Evolutionary conservation across 2,888 invertebrate species (phyloP).

Genomic region (Caenorhabditis sp.): DNA sequence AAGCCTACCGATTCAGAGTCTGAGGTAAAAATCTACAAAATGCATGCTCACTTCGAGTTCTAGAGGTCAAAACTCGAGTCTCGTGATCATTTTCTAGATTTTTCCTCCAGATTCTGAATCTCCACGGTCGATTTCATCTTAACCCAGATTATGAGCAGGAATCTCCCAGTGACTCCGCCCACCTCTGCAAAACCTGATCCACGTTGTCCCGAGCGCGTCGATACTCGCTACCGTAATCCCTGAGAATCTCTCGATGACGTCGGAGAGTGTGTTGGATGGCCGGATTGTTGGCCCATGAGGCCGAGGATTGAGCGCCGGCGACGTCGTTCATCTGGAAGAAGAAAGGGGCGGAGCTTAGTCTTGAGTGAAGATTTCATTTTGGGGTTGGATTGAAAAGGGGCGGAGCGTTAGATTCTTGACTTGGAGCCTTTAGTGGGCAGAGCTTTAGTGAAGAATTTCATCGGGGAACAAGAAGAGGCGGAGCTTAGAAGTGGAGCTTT

Average conservation of each 20-base stretch:
- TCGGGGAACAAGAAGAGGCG: too few relatives aligned
- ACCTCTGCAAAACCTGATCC: constrained; percentile 86
- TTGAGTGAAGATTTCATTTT: too few relatives aligned
- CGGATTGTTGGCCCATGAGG: constrained; percentile 85
- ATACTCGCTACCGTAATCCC: constrained; percentile 94
- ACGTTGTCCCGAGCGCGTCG: constrained; percentile 90
- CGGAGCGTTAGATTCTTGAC: background rate
- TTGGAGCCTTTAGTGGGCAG: too few relatives aligned
- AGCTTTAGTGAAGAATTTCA: too few relatives aligned
- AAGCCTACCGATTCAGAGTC: too few relatives aligned
- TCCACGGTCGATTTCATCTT: too few relatives aligned
- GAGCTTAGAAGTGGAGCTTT: background rate
- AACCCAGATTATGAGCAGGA: too few relatives aligned
- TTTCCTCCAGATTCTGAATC: too few relatives aligned
- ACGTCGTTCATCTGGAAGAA: constrained; percentile 71
- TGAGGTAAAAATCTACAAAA: too few relatives aligned
- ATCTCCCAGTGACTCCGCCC: too few relatives aligned
- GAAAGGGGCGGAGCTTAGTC: background rate
- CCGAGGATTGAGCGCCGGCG: constrained; percentile 63
- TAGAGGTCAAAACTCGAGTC: too few relatives aligned
- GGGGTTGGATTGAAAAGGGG: background rate
- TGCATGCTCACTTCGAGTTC: too few relatives aligned
- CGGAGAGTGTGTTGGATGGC: constrained; percentile 95
- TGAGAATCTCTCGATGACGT: constrained; percentile 95
- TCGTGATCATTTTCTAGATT: background rate